Evolutionary conservation across 92 coral and sea anemone genomes (phyloP).

Genomic region (Heteractis magnifica): DNA sequence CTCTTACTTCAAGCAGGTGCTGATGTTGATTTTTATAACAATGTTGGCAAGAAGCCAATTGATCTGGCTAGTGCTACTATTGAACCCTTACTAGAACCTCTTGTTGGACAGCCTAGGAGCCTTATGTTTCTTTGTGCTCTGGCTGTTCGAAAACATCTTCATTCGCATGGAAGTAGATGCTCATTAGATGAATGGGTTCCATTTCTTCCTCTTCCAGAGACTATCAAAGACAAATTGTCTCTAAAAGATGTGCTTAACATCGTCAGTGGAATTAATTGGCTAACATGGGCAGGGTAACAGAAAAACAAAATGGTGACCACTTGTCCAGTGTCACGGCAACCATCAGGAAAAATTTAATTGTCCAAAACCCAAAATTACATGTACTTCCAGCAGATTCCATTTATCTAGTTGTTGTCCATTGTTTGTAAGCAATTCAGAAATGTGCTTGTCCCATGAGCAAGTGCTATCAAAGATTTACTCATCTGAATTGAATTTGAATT

Average conservation of each 20-base stretch:
- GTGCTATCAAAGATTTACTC: too few relatives aligned
- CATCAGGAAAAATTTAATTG: too few relatives aligned
- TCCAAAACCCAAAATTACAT: too few relatives aligned
- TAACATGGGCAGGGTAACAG: too few relatives aligned
- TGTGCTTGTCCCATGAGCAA: too few relatives aligned
- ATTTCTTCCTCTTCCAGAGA: conserved; percentile 24
- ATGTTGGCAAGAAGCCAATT: conserved; percentile 36
- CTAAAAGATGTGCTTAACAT: conserved; percentile 19
- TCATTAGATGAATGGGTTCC: conserved; percentile 18
- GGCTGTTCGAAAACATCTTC: conserved; percentile 29
- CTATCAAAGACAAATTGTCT: conserved; percentile 19
- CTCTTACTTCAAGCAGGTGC: conserved; percentile 60
- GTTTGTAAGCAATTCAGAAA: too few relatives aligned
- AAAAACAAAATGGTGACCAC: too few relatives aligned
- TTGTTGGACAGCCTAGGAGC: conserved; percentile 42
- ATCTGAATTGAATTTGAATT: too few relatives aligned
- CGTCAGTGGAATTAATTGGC: neutral
- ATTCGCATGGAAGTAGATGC: neutral
- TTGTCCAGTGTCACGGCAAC: too few relatives aligned
- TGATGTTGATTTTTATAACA: conserved; percentile 27
- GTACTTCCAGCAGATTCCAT: too few relatives aligned
- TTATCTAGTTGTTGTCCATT: too few relatives aligned
- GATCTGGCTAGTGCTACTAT: conserved; percentile 32
- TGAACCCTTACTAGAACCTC: conserved; percentile 32
- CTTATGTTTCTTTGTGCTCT: conserved; percentile 40